These are phyloP conservation scores for Gymnothorax javanicus DNA, from an alignment of 2,797 vertebrate genomes.

Conservation along the genomic window DNA sequence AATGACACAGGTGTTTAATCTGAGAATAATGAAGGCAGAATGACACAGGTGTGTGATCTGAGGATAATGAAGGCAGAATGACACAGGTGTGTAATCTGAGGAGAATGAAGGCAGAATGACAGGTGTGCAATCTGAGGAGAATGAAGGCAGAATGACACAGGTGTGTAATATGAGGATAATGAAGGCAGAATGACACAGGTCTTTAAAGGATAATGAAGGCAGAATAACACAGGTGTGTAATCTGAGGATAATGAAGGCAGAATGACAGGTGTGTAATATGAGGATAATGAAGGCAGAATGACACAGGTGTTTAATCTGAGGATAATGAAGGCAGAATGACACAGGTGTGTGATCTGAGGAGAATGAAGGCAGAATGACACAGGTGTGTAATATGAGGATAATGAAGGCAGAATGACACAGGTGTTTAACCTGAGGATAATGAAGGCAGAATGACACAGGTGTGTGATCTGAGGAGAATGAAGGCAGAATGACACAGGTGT, in stretches of 20 bases:
- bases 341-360: no score
- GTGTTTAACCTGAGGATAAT: not conserved
- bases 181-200: constrained; percentile 45
- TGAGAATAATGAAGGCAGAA: not conserved
- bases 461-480: no score
- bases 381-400: not conserved
- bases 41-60: not conserved
- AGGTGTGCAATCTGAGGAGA: no score
- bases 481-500: no score
- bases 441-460: not conserved
- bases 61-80: not conserved
- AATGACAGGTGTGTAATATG: not conserved
- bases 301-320: no score
- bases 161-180: no score
- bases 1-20: not conserved
- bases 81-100: not conserved
- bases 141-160: no score
- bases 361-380: not conserved
- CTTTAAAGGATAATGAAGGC: constrained; percentile 61
- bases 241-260: not conserved
- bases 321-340: no score
- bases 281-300: no score
- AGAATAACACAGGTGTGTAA: not conserved
- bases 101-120: no score
- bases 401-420: not conserved